Base-by-base conservation (phyloP, 2,888 invertebrate species). In the Halocaridina rubra region DNA sequence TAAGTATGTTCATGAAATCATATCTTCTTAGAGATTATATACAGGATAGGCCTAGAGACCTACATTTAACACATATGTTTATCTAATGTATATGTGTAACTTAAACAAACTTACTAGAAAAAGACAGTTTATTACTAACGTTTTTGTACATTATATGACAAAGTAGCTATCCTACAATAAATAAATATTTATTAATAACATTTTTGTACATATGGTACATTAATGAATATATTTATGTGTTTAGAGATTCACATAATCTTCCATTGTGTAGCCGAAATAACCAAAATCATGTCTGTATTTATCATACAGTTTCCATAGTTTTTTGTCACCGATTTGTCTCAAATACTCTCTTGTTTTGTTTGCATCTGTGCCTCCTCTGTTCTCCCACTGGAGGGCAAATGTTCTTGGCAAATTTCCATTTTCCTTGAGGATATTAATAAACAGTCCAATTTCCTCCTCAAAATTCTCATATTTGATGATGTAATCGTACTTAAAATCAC, bases 381-480 rank as follows among this genome's bases (percentile, higher is more conserved):
- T 86, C 24, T 86, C 80, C 71, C 76, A 74, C 24, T 22, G 24
- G 5, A 86, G 32, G 3, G 13, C 13, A 19, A 86, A 86, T 19
- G 24, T 57, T 27, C 16, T 4, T 1, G 86, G 80, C 46, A 82
- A 19, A 13, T 71, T 27, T 3, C 72, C 72, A 1, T 57, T 30
- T 39, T 71, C 61, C 57, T 86, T 72, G 27, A 86, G 67, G 46
- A 74, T 22, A 29, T 76, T 53, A 22, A 82, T 19, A 13, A 86
- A 46, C 27, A 22, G 33, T 22, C 39, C 39, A 24, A 64, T 61
- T 75, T 86, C 86, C 69, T 76, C 76, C 22, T 59, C 59, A 19
- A 86, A 80, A 24, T 71, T 79, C 57, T 86, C 86, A 59, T 86
- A 86, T 39, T 79, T 75, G 24, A 86, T 59, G 53, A 86, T 75